Base-by-base conservation (phyloP, 2,888 invertebrate genomes). In the Lepidonotus clava region DNA sequence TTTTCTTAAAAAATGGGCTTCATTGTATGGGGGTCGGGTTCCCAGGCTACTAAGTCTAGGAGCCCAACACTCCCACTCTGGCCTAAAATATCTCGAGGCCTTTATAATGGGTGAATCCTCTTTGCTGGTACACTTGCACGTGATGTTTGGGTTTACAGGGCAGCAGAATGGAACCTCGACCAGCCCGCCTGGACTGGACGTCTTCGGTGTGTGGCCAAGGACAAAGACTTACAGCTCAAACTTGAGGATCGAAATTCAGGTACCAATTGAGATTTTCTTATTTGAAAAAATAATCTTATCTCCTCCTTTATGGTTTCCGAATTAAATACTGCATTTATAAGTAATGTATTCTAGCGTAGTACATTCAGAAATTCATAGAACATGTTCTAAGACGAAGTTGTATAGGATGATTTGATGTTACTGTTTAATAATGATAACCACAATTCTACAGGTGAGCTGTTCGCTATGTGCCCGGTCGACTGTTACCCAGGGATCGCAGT, bases 131-230 rank as follows among this genome's bases (percentile, higher is more conserved):
- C 8, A 11, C 24, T 51, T 21, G n/a, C n/a, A n/a, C n/a, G n/a
- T n/a, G n/a, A n/a, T n/a, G n/a, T n/a, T 18, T 46, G 18, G 8
- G 28, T 66, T 41, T 90, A 21, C 94, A 99, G 99, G 95, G 99
- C 99, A 91, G 98, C 98, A 83, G 99, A 99, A 95, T 99, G 99
- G 99, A 99, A 98, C 95, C 95, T 99, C 87, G 97, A 98, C 92
- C 97, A 97, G 91, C 99, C 99, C n/a, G 97, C 98, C 93, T 99
- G 99, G 99, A 98, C 98, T 36, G 99, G 99, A 32, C 96, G 99
- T 89, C 96, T 99, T 96, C 96, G 98, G 89, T 95, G 99, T 85
- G 97, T 99, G 66, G 96, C 97, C 0, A 97, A 97, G 95, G 98
- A 97, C 84, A 97, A 97, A 91, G 96, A 97, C 89, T 96, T 98